Evolutionary conservation across 2,797 vertebrate species (phyloP).

Genomic region (Sebastes hubbsi): DNA sequence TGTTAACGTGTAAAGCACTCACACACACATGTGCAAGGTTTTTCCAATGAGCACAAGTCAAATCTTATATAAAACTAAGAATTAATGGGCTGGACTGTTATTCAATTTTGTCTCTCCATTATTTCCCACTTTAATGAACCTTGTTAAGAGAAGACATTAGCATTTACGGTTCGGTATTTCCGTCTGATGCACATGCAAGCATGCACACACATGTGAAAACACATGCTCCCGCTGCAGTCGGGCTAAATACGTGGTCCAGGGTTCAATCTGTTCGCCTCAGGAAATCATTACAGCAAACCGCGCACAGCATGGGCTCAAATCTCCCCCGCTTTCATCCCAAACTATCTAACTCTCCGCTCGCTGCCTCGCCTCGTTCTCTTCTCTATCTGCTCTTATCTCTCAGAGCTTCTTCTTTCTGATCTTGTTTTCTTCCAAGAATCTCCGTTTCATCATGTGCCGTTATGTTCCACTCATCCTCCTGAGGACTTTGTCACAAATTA

Average conservation of each 20-base stretch:
- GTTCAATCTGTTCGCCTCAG: slow-evolving; percentile 44
- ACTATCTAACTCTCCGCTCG: background rate
- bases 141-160: background rate
- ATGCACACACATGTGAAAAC: slow-evolving; percentile 3
- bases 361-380: background rate
- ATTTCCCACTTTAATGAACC: background rate
- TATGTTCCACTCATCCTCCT: background rate
- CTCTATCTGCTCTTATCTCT: slow-evolving; percentile 6
- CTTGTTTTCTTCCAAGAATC: background rate
- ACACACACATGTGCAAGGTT: background rate
- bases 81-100: background rate
- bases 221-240: background rate
- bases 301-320: slow-evolving; percentile 40
- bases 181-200: background rate
- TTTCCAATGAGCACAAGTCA: background rate
- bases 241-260: slow-evolving; percentile 26
- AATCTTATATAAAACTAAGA: background rate
- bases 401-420: slow-evolving; percentile 21
- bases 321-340: slow-evolving; percentile 31
- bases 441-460: background rate
- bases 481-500: background rate
- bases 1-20: background rate
- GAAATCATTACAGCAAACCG: slow-evolving; percentile 48
- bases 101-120: background rate
- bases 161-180: background rate